Conservation (phyloP, 2,113 vertebrate genomes). For the Rynchops niger region DNA sequence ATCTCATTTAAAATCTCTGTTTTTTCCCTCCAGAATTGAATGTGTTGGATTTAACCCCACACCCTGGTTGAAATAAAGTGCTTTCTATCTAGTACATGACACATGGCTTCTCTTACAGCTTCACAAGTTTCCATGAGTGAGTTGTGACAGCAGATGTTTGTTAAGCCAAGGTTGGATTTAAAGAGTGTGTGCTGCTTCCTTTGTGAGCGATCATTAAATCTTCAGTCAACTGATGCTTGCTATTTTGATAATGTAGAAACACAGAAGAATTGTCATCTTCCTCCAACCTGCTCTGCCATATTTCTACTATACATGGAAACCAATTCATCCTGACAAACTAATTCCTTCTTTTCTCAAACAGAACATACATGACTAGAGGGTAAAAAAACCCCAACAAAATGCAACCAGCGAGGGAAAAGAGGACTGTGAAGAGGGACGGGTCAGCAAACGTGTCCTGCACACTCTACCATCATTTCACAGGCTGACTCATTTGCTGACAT, state of each 20-base stretch:
- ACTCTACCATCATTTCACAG: rapidly evolving
- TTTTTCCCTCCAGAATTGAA: neutral
- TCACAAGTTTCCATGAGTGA: neutral
- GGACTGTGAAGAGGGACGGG: neutral
- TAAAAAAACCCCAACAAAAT: rapidly evolving
- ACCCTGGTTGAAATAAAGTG: neutral
- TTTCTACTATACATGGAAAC: neutral
- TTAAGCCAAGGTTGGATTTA: neutral
- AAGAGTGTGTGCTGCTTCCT: neutral
- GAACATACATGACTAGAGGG: neutral
- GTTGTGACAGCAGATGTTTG: neutral
- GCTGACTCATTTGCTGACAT: neutral
- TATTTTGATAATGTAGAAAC: neutral
- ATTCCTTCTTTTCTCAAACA: neutral
- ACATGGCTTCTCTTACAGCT: neutral
- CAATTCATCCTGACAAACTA: neutral
- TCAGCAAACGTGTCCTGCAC: rapidly evolving
- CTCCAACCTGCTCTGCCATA: neutral
- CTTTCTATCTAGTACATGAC: neutral
- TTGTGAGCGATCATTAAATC: neutral
- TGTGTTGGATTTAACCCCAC: neutral
- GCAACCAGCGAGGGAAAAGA: rapidly evolving
- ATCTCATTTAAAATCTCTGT: neutral
- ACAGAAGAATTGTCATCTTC: neutral
- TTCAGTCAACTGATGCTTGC: neutral